A percentile compares a stretch with the other conserved stretches of the same genome.
Evolutionary conservation across 2,113 vertebrate species (phyloP).

Genomic region (Paramormyrops kingsleyae): DNA sequence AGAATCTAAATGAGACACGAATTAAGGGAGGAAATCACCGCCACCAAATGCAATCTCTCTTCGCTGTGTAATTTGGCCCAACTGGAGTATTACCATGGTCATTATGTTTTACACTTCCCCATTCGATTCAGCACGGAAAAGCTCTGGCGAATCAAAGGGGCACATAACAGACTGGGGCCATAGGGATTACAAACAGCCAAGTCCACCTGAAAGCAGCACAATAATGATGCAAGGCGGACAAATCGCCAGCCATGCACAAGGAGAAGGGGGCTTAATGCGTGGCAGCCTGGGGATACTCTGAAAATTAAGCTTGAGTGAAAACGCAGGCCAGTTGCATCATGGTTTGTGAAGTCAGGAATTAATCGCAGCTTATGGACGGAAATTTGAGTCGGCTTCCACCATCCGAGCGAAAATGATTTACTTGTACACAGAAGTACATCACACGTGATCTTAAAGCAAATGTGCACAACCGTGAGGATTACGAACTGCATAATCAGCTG

Average conservation of each 20-base stretch:
- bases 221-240: constrained; percentile 11
- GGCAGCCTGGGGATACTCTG: constrained; percentile 19
- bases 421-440: neutral
- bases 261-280: neutral
- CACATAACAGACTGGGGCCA: constrained; percentile 1
- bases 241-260: neutral
- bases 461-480: neutral
- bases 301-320: constrained; percentile 17
- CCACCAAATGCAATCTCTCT: neutral
- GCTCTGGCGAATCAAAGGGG: neutral
- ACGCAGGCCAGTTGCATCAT: neutral
- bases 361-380: neutral
- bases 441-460: neutral
- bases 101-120: constrained; percentile 16
- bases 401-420: neutral
- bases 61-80: constrained; percentile 10
- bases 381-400: neutral
- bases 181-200: neutral
- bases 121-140: neutral
- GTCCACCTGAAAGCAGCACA: constrained; percentile 10
- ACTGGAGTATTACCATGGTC: constrained; percentile 26
- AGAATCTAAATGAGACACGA: constrained; percentile 3
- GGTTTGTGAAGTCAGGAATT: neutral
- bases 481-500: neutral
- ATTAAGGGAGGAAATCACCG: constrained; percentile 18